Conservation (phyloP, 2,797 vertebrate genomes). For the Sebastes vulpes region DNA sequence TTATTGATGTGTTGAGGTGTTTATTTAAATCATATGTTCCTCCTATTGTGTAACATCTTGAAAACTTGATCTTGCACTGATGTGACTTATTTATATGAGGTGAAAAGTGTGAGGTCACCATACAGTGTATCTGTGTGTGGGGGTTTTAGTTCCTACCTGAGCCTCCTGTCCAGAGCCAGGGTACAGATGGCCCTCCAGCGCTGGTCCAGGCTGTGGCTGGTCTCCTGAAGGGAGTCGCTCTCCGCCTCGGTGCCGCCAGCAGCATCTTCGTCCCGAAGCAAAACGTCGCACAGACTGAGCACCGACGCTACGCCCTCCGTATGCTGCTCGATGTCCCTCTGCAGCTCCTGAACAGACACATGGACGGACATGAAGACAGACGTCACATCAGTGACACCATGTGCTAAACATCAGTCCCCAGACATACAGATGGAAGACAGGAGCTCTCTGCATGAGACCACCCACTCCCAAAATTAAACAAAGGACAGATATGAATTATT, state of each 20-base stretch:
- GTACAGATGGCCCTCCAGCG: constrained; percentile 96
- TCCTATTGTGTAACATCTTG: neutral
- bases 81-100: neutral
- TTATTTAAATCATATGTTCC: neutral
- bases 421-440: constrained; percentile 5
- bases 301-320: constrained; percentile 91
- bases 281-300: constrained; percentile 91
- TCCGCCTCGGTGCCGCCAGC: constrained; percentile 79
- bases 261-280: constrained; percentile 92
- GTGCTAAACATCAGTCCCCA: constrained; percentile 8
- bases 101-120: neutral
- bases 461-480: constrained; percentile 64
- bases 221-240: constrained; percentile 93
- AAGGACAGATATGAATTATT: constrained; percentile 63
- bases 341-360: constrained; percentile 89
- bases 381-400: neutral
- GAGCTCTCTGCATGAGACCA: neutral
- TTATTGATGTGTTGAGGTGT: neutral
- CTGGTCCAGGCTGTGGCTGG: constrained; percentile 92
- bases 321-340: constrained; percentile 95
- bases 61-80: neutral
- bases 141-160: constrained; percentile 83
- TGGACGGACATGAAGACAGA: constrained; percentile 8
- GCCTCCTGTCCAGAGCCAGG: constrained; percentile 92
- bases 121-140: neutral